A percentile compares a stretch with the other conserved stretches of the same genome.
These are phyloP conservation scores for Pomatostomus ruficeps DNA, from an alignment of 2,113 vertebrate genomes.

Conservation along the genomic window DNA sequence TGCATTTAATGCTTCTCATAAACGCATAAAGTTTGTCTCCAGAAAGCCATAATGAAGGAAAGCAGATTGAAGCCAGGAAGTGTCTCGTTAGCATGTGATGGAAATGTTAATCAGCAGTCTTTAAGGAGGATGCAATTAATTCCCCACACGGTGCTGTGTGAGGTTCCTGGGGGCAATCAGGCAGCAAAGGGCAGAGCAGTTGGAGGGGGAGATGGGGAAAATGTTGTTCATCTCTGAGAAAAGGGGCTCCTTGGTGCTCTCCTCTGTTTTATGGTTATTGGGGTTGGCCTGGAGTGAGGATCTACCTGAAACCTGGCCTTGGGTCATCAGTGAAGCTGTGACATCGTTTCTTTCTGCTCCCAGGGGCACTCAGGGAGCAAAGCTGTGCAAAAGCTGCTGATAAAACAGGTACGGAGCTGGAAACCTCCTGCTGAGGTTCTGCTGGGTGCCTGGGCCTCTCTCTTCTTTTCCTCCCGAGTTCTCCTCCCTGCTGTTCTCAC, in stretches of 20 bases:
- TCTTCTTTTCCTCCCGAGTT: neutral
- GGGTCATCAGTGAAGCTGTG: neutral
- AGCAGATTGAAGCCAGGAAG: constrained; percentile 41
- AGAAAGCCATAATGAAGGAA: constrained; percentile 43
- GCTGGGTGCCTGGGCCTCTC: neutral
- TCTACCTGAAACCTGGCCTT: neutral
- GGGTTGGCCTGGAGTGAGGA: neutral
- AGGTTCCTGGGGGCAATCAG: constrained; percentile 10
- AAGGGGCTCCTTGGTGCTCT: neutral
- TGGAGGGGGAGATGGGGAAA: neutral
- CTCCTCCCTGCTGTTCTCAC: neutral
- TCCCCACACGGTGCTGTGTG: neutral
- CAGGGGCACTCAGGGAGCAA: neutral
- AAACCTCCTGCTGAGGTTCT: neutral
- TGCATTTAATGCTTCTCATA: constrained; percentile 33
- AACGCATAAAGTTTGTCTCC: constrained; percentile 5
- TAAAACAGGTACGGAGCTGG: neutral
- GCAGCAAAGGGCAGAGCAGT: neutral
- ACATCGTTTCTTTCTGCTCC: neutral
- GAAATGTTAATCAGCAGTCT: constrained; percentile 45
- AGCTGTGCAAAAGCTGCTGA: neutral
- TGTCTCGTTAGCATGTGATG: constrained; percentile 33
- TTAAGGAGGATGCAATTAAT: constrained; percentile 37
- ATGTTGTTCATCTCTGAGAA: neutral
- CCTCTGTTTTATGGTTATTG: rapidly evolving